phyloP scores from a whole-genome alignment of 2,113 vertebrate species.

The Syngnathus scovelli region DNA sequence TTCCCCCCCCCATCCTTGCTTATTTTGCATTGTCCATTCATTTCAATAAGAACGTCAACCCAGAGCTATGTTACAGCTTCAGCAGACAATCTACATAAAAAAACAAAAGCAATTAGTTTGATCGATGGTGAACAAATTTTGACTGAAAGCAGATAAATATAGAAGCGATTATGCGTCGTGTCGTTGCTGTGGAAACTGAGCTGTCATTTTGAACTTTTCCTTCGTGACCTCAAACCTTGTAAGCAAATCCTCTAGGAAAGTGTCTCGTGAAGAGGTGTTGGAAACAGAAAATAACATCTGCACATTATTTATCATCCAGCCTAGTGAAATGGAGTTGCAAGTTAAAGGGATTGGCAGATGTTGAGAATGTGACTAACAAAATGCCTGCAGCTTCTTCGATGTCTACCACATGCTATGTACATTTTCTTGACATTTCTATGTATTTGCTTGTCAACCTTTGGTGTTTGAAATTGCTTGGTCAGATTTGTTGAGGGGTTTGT shows the following conservation, averaged over 20 bases:
- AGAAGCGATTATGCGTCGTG: not conserved
- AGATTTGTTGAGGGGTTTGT: not conserved
- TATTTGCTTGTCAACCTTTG: not conserved
- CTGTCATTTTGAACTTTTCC: conserved; percentile 8
- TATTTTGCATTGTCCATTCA: too few relatives aligned
- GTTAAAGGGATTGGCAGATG: not conserved
- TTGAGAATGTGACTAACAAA: not conserved
- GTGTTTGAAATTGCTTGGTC: not conserved
- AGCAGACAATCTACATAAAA: not conserved
- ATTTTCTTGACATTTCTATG: not conserved
- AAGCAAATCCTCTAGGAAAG: conserved; percentile 21
- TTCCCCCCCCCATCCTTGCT: conserved; percentile 6
- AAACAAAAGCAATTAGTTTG: not conserved
- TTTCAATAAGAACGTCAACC: not conserved
- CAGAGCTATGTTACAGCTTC: not conserved
- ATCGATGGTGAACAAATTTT: not conserved
- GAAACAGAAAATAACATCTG: conserved; percentile 18
- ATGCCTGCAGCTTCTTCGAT: not conserved
- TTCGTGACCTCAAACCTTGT: conserved; percentile 25
- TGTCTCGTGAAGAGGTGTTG: conserved; percentile 1
- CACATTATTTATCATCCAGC: conserved; percentile 17
- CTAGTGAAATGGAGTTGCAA: not conserved
- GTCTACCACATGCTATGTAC: not conserved
- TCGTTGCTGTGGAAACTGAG: conserved; percentile 35
- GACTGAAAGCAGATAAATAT: conserved; percentile 5